phyloP scores from a whole-genome alignment of 2,113 vertebrate species.

The Chinchilla lanigera region DNA sequence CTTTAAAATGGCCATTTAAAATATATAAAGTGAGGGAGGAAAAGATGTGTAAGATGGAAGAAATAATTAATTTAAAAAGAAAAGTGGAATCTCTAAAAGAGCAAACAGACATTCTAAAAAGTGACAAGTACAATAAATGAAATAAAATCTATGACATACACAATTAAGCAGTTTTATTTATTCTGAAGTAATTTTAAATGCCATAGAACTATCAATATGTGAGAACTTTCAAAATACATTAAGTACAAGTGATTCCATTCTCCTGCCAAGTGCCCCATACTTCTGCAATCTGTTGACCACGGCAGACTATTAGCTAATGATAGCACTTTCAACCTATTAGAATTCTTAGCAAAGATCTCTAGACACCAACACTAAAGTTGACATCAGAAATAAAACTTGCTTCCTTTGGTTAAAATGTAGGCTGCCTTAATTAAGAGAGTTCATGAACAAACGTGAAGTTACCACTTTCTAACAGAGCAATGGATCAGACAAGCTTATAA shows the following conservation, averaged over 20 bases:
- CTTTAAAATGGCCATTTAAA: constrained; percentile 50
- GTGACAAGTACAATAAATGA: background rate
- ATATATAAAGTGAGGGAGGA: background rate
- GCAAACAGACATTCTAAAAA: constrained; percentile 17
- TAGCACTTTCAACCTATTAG: background rate
- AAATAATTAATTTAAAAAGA: constrained; percentile 1
- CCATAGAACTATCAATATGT: background rate
- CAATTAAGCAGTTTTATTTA: background rate
- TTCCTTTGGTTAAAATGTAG: constrained; percentile 9
- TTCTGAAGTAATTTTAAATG: background rate
- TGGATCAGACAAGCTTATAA: constrained; percentile 3
- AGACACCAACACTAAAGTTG: background rate
- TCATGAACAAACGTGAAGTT: constrained; percentile 46
- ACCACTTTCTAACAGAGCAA: background rate
- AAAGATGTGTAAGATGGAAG: background rate
- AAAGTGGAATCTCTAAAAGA: constrained; percentile 2
- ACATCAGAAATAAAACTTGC: background rate
- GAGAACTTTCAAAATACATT: constrained; percentile 43
- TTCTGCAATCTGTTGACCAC: background rate
- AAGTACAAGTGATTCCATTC: constrained; percentile 39
- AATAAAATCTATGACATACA: background rate
- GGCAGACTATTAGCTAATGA: background rate
- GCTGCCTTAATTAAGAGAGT: background rate
- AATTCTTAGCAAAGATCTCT: constrained; percentile 24
- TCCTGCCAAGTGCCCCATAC: background rate